Evolutionary conservation across 2,113 vertebrate genomes (phyloP), one percentile per base, ranked within the genome.

Genomic region (Xenus cinereus): DNA sequence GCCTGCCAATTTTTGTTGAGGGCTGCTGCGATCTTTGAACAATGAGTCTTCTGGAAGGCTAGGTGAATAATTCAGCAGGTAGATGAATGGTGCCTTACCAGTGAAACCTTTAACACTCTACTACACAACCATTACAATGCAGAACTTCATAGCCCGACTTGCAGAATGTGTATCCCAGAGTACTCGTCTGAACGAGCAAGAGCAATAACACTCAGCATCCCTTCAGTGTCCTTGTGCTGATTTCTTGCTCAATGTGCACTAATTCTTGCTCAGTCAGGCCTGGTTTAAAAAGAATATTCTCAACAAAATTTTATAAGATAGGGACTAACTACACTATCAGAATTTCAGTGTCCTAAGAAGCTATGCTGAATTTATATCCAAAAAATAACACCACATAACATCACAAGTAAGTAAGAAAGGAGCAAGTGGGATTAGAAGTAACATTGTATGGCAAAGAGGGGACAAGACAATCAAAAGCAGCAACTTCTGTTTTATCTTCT

Each of bases 371-470:
- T 74, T 59, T 59, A 33, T 51, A 7, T 37, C n/a, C 51, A 77
- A 74, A 93, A 77, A 56, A 22, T 22, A 28, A 9, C 7, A 16
- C 51, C 17, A 35, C 8, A n/a, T 33, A 60, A 56, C 13, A 12
- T 59, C n/a, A 74, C 23, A 59, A 74, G 19, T 24, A 76, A 43
- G 10, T 33, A 54, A 43, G 54, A 57, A 79, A 68, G 16, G 18
- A 84, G 54, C 18, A 51, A 63, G 19, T 43, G 15, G 26, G 50
- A 53, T 63, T 46, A 21, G 41, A 87, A 57, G 21, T 69, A 57
- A 28, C 30, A 46, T 30, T 0, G 2, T 13, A 50, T 0, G 0
- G 14, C 30, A 56, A 23, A 56, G 43, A 12, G 1, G 4, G 6
- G 21, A 24, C 15, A 53, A 28, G 26, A 48, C n/a, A 71, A 90